Evolutionary conservation across 1,140 invertebrate genomes (phyloP), one percentile per base, ranked within the genome.

Genomic region (Drosophila bipectinata): DNA sequence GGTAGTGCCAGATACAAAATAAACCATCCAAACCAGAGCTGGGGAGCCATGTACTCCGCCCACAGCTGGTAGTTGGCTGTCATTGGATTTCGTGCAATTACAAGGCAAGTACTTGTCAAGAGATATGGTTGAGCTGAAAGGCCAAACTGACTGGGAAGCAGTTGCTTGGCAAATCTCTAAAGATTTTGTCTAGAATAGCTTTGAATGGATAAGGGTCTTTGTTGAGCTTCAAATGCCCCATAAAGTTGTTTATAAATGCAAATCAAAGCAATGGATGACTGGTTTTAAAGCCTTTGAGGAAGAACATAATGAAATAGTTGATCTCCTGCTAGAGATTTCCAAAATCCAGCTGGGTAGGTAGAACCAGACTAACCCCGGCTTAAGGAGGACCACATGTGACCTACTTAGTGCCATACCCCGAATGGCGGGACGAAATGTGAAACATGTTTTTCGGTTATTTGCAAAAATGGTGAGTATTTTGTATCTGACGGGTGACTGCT

Each of bases 401-500:
- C 75, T 64, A 84, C 60, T 61, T 73, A 75, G 53, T 55, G 14
- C 14, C 49, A 47, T 55, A 37, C 18, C 24, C 55, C 39, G 21
- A 63, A 60, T 34, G 21, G 34, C 37, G 30, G 15, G 9, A 10
- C 34, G 34, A 59, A 54, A 69, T 44, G 68, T 52, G 48, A 81
- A 74, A 83, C 75, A 81, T 79, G 80, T 77, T 85, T 85, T 80
- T 82, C 61, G 80, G 77, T 83, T 81, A 83, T 83, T 85, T 84
- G 81, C 79, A 85, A 54, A 83, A 76, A 68, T 84, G 49, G 5
- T 15, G 14, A 4, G 41, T 74, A 54, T 76, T 30, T 69, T 47
- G 44, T 69, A 61, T 51, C 58, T 57, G 51, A 18, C 49, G 53
- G 49, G 30, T 12, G 57, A 62, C 49, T 30, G 45, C 15, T 41